Conservation (phyloP, 2,888 invertebrate species). For the Drosophila colorata region DNA sequence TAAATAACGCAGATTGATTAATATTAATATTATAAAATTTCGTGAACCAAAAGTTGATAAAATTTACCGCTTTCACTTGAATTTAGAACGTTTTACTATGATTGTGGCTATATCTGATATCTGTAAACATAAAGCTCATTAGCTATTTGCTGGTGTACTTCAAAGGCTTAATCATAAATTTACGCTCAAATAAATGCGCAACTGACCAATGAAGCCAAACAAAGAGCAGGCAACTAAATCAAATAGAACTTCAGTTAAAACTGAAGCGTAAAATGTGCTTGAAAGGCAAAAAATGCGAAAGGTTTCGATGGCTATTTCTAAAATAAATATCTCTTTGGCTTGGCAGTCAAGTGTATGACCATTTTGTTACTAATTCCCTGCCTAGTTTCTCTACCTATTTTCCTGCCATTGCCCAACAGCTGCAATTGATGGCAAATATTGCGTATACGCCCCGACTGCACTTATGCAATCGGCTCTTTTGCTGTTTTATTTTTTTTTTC, state of each 20-base stretch:
- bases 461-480: constrained; percentile 67
- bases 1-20: no score
- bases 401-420: constrained; percentile 60
- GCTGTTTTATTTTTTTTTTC: constrained; percentile 53
- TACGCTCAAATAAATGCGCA: constrained; percentile 66
- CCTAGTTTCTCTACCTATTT: constrained; percentile 43
- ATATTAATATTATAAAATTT: no score
- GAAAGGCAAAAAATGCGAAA: constrained; percentile 33
- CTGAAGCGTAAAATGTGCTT: constrained; percentile 66
- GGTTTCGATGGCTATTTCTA: constrained; percentile 56
- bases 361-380: constrained; percentile 69
- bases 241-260: constrained; percentile 69
- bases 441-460: constrained; percentile 71
- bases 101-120: not conserved
- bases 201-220: constrained; percentile 65
- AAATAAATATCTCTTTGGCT: constrained; percentile 71
- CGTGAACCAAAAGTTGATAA: no score
- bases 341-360: constrained; percentile 27
- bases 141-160: constrained; percentile 25
- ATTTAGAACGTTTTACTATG: not conserved
- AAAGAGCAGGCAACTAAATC: constrained; percentile 59
- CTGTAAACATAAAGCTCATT: constrained; percentile 21
- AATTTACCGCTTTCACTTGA: not conserved
- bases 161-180: constrained; percentile 58
- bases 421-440: constrained; percentile 79